A percentile compares a stretch with the other conserved stretches of the same genome.
These are phyloP conservation scores for Eupleurogrammus muticus DNA, from an alignment of 2,797 vertebrate species.

Conservation along the genomic window DNA sequence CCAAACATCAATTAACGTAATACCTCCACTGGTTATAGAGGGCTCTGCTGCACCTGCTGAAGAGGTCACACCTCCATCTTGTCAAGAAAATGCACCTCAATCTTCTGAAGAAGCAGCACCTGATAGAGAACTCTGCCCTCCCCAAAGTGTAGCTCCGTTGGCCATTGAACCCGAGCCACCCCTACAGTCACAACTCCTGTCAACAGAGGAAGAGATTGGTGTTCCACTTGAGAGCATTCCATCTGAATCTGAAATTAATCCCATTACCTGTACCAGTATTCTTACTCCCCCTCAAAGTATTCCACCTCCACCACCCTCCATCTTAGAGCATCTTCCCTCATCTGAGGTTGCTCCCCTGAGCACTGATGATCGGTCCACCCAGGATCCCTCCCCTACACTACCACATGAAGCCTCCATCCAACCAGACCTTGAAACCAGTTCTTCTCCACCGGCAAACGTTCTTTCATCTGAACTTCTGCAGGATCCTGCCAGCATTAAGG, in stretches of 20 bases:
- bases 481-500: constrained; percentile 32
- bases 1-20: not conserved
- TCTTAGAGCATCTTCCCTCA: constrained; percentile 40
- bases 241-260: constrained; percentile 21
- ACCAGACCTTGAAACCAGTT: constrained; percentile 30
- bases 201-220: constrained; percentile 33
- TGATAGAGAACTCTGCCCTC: constrained; percentile 34
- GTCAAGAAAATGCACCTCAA: constrained; percentile 15
- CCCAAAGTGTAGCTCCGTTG: constrained; percentile 61
- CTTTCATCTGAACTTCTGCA: constrained; percentile 49
- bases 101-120: constrained; percentile 27
- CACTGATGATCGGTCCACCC: constrained; percentile 18
- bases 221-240: constrained; percentile 32
- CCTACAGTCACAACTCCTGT: constrained; percentile 15
- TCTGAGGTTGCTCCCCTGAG: constrained; percentile 7
- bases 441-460: constrained; percentile 37
- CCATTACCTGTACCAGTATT: constrained; percentile 41
- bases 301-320: constrained; percentile 61
- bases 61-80: constrained; percentile 13
- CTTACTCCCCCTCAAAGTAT: constrained; percentile 56
- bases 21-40: not conserved
- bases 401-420: constrained; percentile 26
- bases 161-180: constrained; percentile 10
- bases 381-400: constrained; percentile 37
- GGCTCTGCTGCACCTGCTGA: not conserved